Base-by-base conservation (phyloP, 2,888 invertebrate species). In the Andrena camellia region DNA sequence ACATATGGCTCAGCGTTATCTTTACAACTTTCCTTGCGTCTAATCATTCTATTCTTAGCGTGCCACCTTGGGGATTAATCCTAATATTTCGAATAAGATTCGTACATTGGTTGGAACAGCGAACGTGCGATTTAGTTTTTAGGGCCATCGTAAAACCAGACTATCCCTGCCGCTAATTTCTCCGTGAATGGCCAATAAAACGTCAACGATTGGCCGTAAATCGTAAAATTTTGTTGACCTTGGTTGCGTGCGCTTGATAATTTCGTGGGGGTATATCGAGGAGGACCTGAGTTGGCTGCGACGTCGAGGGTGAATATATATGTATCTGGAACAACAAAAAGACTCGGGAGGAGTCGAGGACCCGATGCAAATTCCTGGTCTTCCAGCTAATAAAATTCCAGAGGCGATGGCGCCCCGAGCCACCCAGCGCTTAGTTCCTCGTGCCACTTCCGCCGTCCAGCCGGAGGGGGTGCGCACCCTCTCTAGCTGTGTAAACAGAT, bases 341-440 rank as follows among this genome's bases (percentile, higher is more conserved):
- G 74, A 57, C 26, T 71, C 35, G 7, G 31, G 52, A 64, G 67
- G 35, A 70, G 48, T 71, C 74, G 69, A 77, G 84, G 75, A 80
- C 81, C 81, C 81, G 78, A 90, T 90, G 90, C 86, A 90, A 90
- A 90, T 90, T 74, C 69, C 66, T 31, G 31, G 54, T 68, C 87
- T 90, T 91, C 89, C 86, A 86, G 83, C 86, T 91, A 90, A 92
- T 92, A 92, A 92, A 92, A 90, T 89, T 90, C 87, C 74, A 71
- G 52, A 79, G 74, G 63, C 80, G 83, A 86, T 75, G 81, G 78
- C 50, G 70, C 71, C 77, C 68, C 66, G 59, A 57, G 57, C 23
- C 68, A 59, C 57, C 57, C 80, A 78, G 68, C 64, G 67, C 76
- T 77, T 73, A 80, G 74, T 68, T 66, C 48, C 79, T 69, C 68